Evolutionary conservation across 2,113 vertebrate species (phyloP), one percentile per base, ranked within the genome.

Genomic region (Glaucidium brasilianum): DNA sequence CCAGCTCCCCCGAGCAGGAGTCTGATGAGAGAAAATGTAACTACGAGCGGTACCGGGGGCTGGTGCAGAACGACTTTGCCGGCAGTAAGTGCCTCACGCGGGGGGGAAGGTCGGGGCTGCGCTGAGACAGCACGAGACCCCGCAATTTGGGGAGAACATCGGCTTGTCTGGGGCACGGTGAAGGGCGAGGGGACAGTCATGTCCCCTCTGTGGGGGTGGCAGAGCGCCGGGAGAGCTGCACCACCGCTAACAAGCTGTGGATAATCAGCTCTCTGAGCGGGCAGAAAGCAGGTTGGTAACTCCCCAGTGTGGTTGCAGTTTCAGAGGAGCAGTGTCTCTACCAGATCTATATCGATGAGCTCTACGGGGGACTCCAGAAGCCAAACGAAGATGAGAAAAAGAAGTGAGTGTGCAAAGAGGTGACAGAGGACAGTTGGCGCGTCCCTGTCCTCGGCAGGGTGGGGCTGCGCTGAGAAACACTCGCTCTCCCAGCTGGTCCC

Each of bases 1-100:
- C 8, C 86, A 98, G 98, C 63, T 97, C 98, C 17, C 98, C 99
- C 0, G 99, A 99, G 80, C 99, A 99, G 95, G 99, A 99, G 43
- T 98, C 98, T 0, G 99, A 99, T 6, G 99, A 99, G 96, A 98
- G 99, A 62, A 99, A 99, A 23, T 99, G 99, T 90, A 99, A 99
- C 97, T 99, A 99, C 50, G 99, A 99, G 93, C 99, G 99, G 7
- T 99, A 99, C 96, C 97, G 99, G 64, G 99, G 99, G 21, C 97
- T 99, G 41, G 99, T 99, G 92, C 99, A 99, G 98, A 99, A 99
- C 15, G 99, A 99, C 97, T 99, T 99, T 8, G 99, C 99, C 0
- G 99, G 98, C 97, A 99, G 99, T 99, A 94, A 99, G 99, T 99
- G 35, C 14, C n/a, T 49, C 10, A 4, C 1, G 15, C 13, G 4